Evolutionary conservation across 1,140 invertebrate genomes (phyloP), one percentile per base, ranked within the genome.

Genomic region (Homarus americanus): DNA sequence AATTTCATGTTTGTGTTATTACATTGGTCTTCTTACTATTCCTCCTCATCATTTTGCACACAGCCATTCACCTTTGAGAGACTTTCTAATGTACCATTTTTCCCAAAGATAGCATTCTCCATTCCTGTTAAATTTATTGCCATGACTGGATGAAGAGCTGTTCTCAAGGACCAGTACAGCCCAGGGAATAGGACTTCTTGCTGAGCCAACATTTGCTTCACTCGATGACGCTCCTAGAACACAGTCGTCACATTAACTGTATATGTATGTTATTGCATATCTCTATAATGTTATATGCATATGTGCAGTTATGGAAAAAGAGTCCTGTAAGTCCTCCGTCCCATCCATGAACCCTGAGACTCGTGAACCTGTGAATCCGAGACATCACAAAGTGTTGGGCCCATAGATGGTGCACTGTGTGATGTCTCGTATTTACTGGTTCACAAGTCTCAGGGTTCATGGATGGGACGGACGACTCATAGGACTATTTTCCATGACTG

Each of bases 121-220:
- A 95, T 93, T 17, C 95, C 95, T 58, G 95, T 95, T 73, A 93
- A 94, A 94, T 95, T 95, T 91, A 96, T 95, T 92, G 95, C 95
- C 93, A 97, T 96, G 69, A 97, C 94, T 0, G 97, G 97, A 93
- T 96, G 95, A 28, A 97, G 94, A 5, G 97, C 96, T 1, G 96
- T 95, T 72, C 96, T 95, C 36, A 97, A 93, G 75, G 96, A 97
- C 93, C 95, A 95, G 93, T 96, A 97, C 0, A 97, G 93, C 34
- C 95, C 95, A 0, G 97, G 97, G 93, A 97, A 97, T 1, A 96
- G 93, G n/a, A 97, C 95, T 94, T 97, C 97, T 92, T 97, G 97
- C 92, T 96, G 95, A 20, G 96, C 96, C 36, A 97, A 94, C 24
- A 97, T 93, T 93, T 97, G 96, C 92, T 97, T 96, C 58, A 95